Evolutionary conservation across 2,113 vertebrate genomes (phyloP).

Genomic region (Motacilla tschutschensis): DNA sequence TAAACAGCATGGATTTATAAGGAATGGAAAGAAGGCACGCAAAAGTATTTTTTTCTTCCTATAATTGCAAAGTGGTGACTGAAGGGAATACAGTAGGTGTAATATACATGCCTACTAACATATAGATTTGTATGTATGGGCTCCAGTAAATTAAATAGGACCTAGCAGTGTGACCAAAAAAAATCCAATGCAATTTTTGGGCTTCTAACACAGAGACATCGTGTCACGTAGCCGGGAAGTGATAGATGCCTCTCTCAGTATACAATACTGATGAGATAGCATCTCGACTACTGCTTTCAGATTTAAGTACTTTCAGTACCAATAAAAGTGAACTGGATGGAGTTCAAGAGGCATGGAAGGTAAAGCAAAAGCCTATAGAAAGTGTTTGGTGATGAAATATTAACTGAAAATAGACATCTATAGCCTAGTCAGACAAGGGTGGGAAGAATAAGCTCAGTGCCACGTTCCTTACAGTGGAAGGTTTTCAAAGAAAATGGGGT

Average conservation of each 20-base stretch:
- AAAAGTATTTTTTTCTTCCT: slow-evolving; percentile 13
- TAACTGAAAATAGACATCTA: neutral
- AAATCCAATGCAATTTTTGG: slow-evolving; percentile 16
- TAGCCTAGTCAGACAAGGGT: neutral
- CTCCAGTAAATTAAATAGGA: slow-evolving; percentile 31
- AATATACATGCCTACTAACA: neutral
- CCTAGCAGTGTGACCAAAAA: neutral
- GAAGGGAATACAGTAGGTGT: slow-evolving; percentile 23
- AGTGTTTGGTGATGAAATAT: neutral
- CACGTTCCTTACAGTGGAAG: neutral
- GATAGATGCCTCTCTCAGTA: slow-evolving; percentile 41
- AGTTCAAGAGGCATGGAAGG: slow-evolving; percentile 20
- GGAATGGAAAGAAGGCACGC: neutral
- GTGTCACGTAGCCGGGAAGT: neutral
- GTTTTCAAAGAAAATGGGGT: neutral
- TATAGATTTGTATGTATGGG: slow-evolving; percentile 34
- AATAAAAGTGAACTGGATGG: slow-evolving; percentile 41
- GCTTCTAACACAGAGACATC: slow-evolving; percentile 25
- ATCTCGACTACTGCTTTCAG: slow-evolving; percentile 8
- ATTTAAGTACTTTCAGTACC: slow-evolving; percentile 44
- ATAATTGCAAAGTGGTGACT: slow-evolving; percentile 36
- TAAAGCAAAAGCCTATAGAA: neutral
- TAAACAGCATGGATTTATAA: slow-evolving; percentile 36
- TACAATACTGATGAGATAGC: slow-evolving; percentile 52
- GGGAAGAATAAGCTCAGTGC: neutral